Conservation (phyloP, 1,140 invertebrate genomes). For the Reticulitermes speratus region DNA sequence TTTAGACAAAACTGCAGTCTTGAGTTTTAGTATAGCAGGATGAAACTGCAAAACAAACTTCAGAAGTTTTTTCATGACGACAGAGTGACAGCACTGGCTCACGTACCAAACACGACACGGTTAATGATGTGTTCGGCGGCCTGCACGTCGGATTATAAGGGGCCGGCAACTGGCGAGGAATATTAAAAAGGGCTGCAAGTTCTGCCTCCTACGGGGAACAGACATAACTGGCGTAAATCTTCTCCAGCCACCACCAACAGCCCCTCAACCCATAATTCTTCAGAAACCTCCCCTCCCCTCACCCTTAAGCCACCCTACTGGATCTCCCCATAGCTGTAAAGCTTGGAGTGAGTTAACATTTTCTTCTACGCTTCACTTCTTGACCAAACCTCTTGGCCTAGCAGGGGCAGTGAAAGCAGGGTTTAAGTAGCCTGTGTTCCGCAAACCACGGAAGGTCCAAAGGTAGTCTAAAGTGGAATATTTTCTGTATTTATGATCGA, state of each 20-base stretch:
- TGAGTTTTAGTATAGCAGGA: not conserved
- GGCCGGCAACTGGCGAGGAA: not conserved
- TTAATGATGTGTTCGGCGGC: not conserved
- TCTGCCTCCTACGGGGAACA: not conserved
- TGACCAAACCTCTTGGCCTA: not conserved
- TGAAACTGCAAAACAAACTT: not conserved
- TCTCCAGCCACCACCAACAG: not conserved
- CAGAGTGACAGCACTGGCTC: not conserved
- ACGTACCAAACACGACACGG: not conserved
- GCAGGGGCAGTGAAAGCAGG: too few species aligned
- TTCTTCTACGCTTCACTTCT: not conserved
- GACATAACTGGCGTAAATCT: not conserved
- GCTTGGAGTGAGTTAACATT: not conserved
- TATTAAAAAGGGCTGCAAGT: not conserved
- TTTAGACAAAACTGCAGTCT: not conserved
- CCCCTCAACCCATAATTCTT: not conserved
- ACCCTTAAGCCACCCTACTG: not conserved
- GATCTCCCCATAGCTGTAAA: not conserved
- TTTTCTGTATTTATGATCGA: too few species aligned
- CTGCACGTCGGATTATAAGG: not conserved
- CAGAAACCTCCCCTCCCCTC: not conserved
- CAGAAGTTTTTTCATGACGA: not conserved
- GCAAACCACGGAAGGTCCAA: not conserved
- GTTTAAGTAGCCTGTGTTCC: not conserved
- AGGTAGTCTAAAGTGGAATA: too few species aligned